These are phyloP conservation scores for Lota lota DNA, from an alignment of 2,113 vertebrate species.

Conservation along the genomic window DNA sequence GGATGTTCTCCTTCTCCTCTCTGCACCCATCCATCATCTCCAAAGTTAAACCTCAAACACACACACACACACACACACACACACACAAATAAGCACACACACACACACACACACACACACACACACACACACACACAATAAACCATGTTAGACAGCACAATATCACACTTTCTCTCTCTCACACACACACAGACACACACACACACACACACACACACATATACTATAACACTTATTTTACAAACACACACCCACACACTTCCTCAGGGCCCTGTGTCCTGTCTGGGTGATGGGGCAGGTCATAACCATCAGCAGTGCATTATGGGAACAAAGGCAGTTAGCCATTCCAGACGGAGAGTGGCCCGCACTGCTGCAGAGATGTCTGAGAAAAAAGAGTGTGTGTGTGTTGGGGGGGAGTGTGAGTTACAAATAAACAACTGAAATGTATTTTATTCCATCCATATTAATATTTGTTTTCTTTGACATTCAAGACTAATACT, in stretches of 20 bases:
- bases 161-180: constrained; percentile 16
- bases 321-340: too few relatives aligned
- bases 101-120: background rate
- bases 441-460: constrained; percentile 2
- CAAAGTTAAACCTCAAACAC: constrained; percentile 18
- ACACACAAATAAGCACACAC: background rate
- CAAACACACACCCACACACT: background rate
- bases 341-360: too few relatives aligned
- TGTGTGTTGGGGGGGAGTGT: background rate
- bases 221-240: too few relatives aligned
- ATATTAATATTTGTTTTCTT: background rate
- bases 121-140: too few relatives aligned
- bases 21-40: constrained; percentile 43
- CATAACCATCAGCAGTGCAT: constrained; percentile 66
- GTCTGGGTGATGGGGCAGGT: constrained; percentile 64
- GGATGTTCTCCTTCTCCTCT: constrained; percentile 58
- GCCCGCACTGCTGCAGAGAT: too few relatives aligned
- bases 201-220: background rate
- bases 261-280: constrained; percentile 23
- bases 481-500: background rate
- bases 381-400: background rate
- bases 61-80: constrained; percentile 2
- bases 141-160: constrained; percentile 2
- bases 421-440: background rate
- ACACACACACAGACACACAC: background rate